Evolutionary conservation across 2,113 vertebrate species (phyloP).

Genomic region (Catharus fuscescens): DNA sequence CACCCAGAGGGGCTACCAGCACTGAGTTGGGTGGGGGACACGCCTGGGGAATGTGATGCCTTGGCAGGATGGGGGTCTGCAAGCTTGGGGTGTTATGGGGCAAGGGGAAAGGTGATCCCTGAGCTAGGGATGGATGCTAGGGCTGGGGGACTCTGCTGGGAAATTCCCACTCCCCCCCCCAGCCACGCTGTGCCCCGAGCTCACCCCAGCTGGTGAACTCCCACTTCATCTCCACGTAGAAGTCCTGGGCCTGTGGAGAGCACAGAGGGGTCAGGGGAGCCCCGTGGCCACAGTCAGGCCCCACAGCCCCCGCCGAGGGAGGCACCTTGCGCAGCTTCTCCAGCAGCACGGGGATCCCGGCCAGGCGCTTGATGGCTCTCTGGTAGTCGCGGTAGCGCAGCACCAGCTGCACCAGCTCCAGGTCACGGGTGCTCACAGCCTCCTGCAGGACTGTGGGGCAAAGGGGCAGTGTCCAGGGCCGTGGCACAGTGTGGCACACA

Average conservation of each 20-base stretch:
- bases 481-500: rapidly evolving
- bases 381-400: constrained; percentile 96
- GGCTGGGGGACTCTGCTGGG: background rate
- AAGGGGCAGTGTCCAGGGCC: background rate
- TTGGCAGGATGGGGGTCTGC: rapidly evolving
- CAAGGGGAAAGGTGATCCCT: background rate
- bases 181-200: background rate
- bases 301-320: rapidly evolving
- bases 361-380: constrained; percentile 91
- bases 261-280: background rate
- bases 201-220: constrained; percentile 98
- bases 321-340: constrained; percentile 92
- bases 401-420: constrained; percentile 91
- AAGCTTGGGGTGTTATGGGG: background rate
- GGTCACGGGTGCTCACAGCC: constrained; percentile 92
- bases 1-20: rapidly evolving
- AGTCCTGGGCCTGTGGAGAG: constrained; percentile 88
- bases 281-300: rapidly evolving
- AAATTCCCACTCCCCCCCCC: background rate
- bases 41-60: rapidly evolving
- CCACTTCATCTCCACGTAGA: constrained; percentile 98
- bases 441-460: constrained; percentile 88
- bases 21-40: rapidly evolving
- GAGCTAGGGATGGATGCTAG: background rate
- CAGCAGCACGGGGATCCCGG: constrained; percentile 91